Evolutionary conservation across 2,113 vertebrate species (phyloP).

Genomic region (Vulpes ferrilata): DNA sequence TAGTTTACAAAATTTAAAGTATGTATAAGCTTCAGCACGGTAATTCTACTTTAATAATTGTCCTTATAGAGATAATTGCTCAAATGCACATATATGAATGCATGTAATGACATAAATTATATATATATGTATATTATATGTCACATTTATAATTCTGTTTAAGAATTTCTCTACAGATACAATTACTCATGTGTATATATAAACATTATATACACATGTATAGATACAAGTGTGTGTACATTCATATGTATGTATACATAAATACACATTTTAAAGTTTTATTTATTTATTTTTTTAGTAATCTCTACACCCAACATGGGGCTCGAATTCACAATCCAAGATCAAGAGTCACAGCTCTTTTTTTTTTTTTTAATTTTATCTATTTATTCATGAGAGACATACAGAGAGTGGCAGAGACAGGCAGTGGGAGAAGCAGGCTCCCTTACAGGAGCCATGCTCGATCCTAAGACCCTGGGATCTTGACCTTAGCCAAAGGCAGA

Average conservation of each 20-base stretch:
- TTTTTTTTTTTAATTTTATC: too few species aligned
- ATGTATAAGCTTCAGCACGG: background rate
- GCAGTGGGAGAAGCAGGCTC: too few species aligned
- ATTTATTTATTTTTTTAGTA: background rate
- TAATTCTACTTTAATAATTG: constrained; percentile 4
- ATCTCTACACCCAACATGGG: background rate
- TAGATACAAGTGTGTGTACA: background rate
- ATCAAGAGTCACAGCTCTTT: background rate
- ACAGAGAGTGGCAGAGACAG: too few species aligned
- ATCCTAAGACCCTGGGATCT: too few species aligned
- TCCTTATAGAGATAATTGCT: background rate
- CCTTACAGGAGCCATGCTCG: too few species aligned
- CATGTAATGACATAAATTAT: background rate
- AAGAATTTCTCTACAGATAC: background rate
- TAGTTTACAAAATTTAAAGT: background rate
- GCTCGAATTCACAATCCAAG: background rate
- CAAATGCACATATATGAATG: background rate
- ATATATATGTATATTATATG: background rate
- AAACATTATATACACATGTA: background rate
- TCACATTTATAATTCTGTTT: constrained; percentile 23
- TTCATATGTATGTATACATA: background rate
- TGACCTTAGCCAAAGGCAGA: too few species aligned
- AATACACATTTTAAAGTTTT: background rate
- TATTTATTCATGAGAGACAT: too few species aligned
- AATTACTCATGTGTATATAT: background rate